Percentiles rank a stretch among this genome's conserved stretches.
phyloP scores from a whole-genome alignment of 2,797 vertebrate species.

The Paguma larvata region DNA sequence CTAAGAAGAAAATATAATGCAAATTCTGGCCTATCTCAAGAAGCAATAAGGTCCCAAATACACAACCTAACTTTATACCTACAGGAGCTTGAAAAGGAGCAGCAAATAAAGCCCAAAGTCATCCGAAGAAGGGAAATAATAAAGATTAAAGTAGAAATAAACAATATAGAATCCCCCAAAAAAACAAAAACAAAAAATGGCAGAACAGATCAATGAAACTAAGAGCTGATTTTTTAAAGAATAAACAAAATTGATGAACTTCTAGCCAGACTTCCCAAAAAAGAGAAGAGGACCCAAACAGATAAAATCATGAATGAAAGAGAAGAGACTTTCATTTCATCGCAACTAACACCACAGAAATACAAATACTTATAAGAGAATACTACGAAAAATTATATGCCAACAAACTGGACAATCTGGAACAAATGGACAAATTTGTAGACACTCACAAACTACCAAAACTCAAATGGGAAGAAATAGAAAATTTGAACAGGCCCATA shows the following conservation, averaged over 20 bases:
- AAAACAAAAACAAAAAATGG: no score
- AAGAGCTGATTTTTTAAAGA: background rate
- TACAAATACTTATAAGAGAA: background rate
- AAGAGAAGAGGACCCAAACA: background rate
- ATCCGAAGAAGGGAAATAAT: no score
- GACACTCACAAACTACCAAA: background rate
- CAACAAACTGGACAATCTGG: background rate
- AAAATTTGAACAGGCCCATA: background rate
- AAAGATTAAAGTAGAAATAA: no score
- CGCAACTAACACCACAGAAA: background rate
- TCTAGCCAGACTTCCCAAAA: background rate
- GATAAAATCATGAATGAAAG: background rate
- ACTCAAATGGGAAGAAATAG: background rate
- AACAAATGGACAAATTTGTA: background rate
- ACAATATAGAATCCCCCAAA: no score
- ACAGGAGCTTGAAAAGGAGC: no score
- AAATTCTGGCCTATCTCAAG: no score
- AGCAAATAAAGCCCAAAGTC: no score
- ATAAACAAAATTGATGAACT: background rate
- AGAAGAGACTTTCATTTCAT: no score
- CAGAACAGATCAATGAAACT: background rate
- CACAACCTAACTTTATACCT: no score
- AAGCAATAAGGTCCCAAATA: no score
- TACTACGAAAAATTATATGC: background rate
- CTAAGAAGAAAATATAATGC: no score